Base-by-base conservation (phyloP, 2,888 invertebrate genomes). In the Apodemia hepburni region DNA sequence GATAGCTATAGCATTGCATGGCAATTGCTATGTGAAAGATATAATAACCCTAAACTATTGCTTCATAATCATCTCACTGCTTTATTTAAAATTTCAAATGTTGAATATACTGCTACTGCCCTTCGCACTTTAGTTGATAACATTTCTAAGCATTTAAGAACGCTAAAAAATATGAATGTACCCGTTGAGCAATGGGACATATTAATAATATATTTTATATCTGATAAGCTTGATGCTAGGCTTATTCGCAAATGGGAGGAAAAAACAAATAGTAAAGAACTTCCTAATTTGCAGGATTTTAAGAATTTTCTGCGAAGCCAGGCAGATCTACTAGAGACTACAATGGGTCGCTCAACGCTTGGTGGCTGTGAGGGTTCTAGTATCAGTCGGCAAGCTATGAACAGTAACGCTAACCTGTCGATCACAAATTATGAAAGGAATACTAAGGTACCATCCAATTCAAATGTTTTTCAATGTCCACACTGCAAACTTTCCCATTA, bases 41-140 rank as follows among this genome's bases (percentile, higher is more conserved):
- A n/a, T 47, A 47, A 47, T 17, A 47, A 47, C 17, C n/a, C 4
- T n/a, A 17, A 17, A 58, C 11, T 58, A 35, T 35, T 58, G 33
- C 15, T 58, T 17, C n/a, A 58, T 33, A 58, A 58, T 17, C 58
- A 58, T 58, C n/a, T 58, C 27, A 58, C n/a, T n/a, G 58, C 33
- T 33, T 17, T 58, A 33, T 58, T 58, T n/a, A 33, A 33, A n/a
- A 58, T 58, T 35, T n/a, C 33, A 15, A 58, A 33, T 38, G 35
- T 58, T 33, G n/a, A 27, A 27, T 29, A 33, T 33, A 58, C 58
- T 38, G 33, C 58, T 58, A 33, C 33, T n/a, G 58, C 33, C 17
- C 29, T 58, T n/a, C 33, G 35, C 27, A 35, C 29, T 33, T 33
- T 58, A 29, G n/a, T n/a, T 58, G 35, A 58, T 33, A 58, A 35